Percentiles rank a stretch among this genome's conserved stretches.
phyloP scores from a whole-genome alignment of 2,888 invertebrate species.

The Caenorhabditis becei region DNA sequence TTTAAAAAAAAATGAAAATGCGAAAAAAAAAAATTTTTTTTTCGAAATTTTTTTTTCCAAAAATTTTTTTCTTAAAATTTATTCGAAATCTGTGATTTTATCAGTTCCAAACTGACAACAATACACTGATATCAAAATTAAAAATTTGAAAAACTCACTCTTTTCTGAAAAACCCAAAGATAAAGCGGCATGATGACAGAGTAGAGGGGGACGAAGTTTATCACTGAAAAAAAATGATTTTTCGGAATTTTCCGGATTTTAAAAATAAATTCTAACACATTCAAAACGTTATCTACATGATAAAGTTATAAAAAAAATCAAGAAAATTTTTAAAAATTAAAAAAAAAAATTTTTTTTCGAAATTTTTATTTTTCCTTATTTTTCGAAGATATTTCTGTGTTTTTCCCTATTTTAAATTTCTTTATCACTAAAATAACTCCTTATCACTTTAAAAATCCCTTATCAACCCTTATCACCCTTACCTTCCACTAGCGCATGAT shows the following conservation, averaged over 20 bases:
- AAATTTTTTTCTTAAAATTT: too few relatives aligned
- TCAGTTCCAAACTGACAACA: too few relatives aligned
- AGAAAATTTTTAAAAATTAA: too few relatives aligned
- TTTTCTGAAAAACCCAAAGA: conserved; percentile 50
- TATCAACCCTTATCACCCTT: neutral
- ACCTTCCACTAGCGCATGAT: conserved; percentile 56
- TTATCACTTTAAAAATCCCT: neutral
- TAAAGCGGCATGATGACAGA: conserved; percentile 57
- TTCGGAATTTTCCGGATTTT: neutral
- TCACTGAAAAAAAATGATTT: conserved; percentile 32
- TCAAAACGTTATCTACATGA: too few relatives aligned
- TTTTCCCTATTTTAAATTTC: neutral
- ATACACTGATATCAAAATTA: too few relatives aligned
- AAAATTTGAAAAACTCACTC: conserved; percentile 35
- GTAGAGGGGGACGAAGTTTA: conserved; percentile 53
- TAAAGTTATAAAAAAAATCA: too few relatives aligned
- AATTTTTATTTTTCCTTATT: too few relatives aligned
- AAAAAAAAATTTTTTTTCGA: too few relatives aligned
- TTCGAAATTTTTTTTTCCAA: too few relatives aligned
- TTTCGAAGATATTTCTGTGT: too few relatives aligned
- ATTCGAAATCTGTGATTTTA: too few relatives aligned
- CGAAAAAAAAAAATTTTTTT: too few relatives aligned
- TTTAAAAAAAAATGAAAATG: neutral
- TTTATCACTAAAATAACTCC: neutral
- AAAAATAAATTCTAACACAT: neutral